Evolutionary conservation across 2,797 vertebrate species (phyloP).

Genomic region (Okamejei kenojei): DNA sequence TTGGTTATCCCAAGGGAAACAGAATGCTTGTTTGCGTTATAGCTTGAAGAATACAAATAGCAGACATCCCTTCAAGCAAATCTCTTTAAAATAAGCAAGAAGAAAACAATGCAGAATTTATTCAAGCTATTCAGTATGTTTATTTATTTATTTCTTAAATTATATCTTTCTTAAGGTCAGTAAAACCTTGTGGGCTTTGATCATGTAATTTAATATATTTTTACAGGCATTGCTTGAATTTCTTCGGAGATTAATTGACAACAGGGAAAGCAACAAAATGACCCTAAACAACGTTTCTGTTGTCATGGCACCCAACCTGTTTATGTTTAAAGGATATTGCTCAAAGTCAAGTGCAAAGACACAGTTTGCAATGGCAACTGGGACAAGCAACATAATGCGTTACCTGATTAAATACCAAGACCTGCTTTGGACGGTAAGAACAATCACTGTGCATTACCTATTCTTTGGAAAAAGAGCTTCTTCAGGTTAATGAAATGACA

Average conservation of each 20-base stretch:
- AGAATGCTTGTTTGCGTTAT: not conserved
- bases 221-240: constrained; percentile 87
- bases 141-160: not conserved
- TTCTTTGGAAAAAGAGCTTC: not conserved
- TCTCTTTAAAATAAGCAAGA: not conserved
- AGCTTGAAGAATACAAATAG: not conserved
- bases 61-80: not conserved
- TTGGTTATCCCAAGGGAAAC: not conserved
- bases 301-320: constrained; percentile 96
- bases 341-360: constrained; percentile 74
- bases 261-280: constrained; percentile 88
- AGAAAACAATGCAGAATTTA: not conserved
- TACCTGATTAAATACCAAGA: constrained; percentile 86
- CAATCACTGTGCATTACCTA: not conserved
- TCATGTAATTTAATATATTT: constrained; percentile 10
- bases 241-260: constrained; percentile 82
- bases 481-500: not conserved
- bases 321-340: constrained; percentile 76
- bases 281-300: constrained; percentile 84
- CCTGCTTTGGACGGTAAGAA: constrained; percentile 85
- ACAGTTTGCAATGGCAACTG: constrained; percentile 79
- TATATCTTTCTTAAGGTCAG: not conserved
- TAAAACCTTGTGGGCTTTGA: not conserved
- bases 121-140: not conserved
- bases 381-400: constrained; percentile 78